phyloP scores from a whole-genome alignment of 2,888 invertebrate species.

The Limnephilus auricula region DNA sequence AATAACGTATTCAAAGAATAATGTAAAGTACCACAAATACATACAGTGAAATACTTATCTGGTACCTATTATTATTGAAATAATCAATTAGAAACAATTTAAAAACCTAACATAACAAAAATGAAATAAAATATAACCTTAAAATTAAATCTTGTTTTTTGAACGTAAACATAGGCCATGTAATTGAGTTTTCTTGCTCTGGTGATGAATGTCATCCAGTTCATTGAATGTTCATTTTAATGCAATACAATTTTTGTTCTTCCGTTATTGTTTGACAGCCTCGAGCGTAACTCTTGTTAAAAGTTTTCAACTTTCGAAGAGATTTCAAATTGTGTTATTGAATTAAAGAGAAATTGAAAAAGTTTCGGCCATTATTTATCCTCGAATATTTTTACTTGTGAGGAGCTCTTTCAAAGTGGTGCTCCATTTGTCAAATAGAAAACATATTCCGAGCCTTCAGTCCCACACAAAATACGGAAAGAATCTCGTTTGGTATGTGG shows the following conservation, averaged over 20 bases:
- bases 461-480: constrained; percentile 27
- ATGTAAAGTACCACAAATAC: too few relatives aligned
- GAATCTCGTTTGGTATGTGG: constrained; percentile 6
- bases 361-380: constrained; percentile 32
- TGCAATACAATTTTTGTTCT: background rate
- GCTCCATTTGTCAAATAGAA: constrained; percentile 41
- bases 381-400: constrained; percentile 24
- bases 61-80: too few relatives aligned
- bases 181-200: background rate
- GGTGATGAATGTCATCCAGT: background rate
- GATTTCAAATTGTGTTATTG: constrained; percentile 22
- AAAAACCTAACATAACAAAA: too few relatives aligned
- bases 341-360: constrained; percentile 32
- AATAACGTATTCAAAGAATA: too few relatives aligned
- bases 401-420: constrained; percentile 33
- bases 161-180: background rate
- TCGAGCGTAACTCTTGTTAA: constrained; percentile 15
- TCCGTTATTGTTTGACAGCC: background rate
- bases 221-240: background rate
- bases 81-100: too few relatives aligned
- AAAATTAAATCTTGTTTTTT: background rate
- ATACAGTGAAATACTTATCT: too few relatives aligned
- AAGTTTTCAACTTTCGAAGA: constrained; percentile 21
- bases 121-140: background rate
- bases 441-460: constrained; percentile 40